Base-by-base conservation (phyloP, 92 coral and sea anemone species). In the Umimayanthus kanabou region DNA sequence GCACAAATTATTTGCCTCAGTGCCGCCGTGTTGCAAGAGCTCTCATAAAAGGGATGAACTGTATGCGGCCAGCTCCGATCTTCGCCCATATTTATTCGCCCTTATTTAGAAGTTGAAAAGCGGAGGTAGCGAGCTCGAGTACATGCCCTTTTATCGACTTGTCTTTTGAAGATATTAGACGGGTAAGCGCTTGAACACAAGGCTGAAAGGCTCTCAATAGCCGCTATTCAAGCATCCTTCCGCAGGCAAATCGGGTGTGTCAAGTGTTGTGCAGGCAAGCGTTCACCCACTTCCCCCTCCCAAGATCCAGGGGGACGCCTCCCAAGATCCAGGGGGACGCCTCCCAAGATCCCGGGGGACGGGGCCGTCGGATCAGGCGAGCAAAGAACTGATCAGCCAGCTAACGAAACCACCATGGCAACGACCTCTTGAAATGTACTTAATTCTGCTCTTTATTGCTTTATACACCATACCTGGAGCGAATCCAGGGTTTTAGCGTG, bases 161-260 rank as follows among this genome's bases (percentile, higher is more conserved):
- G 81, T 6, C 50, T 23, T 22, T 14, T 23, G 28, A 8, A 14
- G 30, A 42, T 77, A 77, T 77, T 77, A 4, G 65, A 39, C 80
- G 18, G 53, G n/a, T 40, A 23, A 28, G 20, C 61, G 81, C 39
- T 42, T 77, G 80, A 77, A 77, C 58, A 77, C 80, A 25, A 42
- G 80, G 18, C 80, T 77, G 81, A 77, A 77, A 43, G 22, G 57
- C 81, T 43, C 64, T 77, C n/a, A 14, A 43, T 5, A 23, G 69
- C 69, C 69, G 26, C n/a, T 53, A 43, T 4, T 22, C 39, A 26
- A 77, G 53, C 57, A 33, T 28, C 65, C 39, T 9, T 65, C 50
- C 61, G 65, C 61, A 25, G 16, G 23, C 79, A 75, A 74, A 37
- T 74, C 78, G 39, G 45, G 47, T 33, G 10, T 72, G 30, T 72